phyloP scores from a whole-genome alignment of 2,113 vertebrate genomes.

The Phasianus colchicus region DNA sequence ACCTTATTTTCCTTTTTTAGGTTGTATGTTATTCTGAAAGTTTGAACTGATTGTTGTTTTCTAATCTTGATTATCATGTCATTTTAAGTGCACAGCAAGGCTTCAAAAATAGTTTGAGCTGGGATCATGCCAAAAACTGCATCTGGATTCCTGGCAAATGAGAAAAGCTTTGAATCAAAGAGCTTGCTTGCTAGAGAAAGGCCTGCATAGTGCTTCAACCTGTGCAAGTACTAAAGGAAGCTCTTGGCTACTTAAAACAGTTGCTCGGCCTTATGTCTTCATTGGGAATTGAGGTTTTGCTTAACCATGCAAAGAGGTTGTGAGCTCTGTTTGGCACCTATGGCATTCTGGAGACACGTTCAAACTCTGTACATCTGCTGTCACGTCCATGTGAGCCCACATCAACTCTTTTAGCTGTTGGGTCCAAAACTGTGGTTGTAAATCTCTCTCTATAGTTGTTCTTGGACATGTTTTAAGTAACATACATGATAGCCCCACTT shows the following conservation, averaged over 20 bases:
- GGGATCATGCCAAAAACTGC: neutral
- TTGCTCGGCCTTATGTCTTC: neutral
- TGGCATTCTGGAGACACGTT: fast-evolving
- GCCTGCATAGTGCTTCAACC: neutral
- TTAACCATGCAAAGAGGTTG: neutral
- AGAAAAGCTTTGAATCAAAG: slow-evolving; percentile 28
- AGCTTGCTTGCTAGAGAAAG: neutral
- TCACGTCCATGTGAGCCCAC: fast-evolving
- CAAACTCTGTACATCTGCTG: neutral
- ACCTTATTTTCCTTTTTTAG: neutral
- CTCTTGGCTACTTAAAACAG: neutral
- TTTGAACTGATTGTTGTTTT: slow-evolving; percentile 24
- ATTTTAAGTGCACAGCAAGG: slow-evolving; percentile 21
- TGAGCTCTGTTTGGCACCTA: fast-evolving
- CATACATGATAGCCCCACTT: neutral
- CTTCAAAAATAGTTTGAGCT: slow-evolving; percentile 38
- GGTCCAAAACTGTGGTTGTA: neutral
- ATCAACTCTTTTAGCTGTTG: neutral
- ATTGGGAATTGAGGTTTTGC: neutral
- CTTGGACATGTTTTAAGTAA: neutral
- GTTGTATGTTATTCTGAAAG: slow-evolving; percentile 4
- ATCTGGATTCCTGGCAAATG: slow-evolving; percentile 36
- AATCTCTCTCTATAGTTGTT: neutral
- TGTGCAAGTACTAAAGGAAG: neutral
- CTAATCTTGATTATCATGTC: slow-evolving; percentile 45